These are phyloP conservation scores for Hippoglossus stenolepis DNA, from an alignment of 2,113 vertebrate genomes.

Conservation along the genomic window DNA sequence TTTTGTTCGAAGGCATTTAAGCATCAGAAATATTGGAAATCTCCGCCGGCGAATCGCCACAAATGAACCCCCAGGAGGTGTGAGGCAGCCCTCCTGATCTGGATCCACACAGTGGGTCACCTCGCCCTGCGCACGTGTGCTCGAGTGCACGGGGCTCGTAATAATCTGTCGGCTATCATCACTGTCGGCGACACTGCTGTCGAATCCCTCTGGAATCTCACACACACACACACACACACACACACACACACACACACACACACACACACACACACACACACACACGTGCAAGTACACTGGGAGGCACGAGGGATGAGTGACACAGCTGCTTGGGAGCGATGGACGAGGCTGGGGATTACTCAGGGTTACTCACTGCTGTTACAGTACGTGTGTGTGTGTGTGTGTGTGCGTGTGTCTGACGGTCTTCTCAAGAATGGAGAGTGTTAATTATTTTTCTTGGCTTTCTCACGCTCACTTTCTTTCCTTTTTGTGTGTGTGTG, in stretches of 20 bases:
- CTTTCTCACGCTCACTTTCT: too few species aligned
- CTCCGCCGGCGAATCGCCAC: not conserved
- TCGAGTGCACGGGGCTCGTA: not conserved
- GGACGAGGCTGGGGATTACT: slow-evolving; percentile 37
- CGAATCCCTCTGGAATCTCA: slow-evolving; percentile 32
- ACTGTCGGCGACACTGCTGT: slow-evolving; percentile 28
- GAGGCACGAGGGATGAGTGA: slow-evolving; percentile 20
- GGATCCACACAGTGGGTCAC: not conserved
- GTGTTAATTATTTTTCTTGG: not conserved
- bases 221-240: slow-evolving; percentile 7
- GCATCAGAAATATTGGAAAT: slow-evolving; percentile 16
- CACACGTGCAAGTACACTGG: not conserved
- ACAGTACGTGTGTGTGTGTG: not conserved
- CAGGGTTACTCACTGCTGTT: slow-evolving; percentile 33
- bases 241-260: slow-evolving; percentile 4
- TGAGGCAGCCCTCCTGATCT: not conserved
- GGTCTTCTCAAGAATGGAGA: too few species aligned
- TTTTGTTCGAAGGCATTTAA: slow-evolving; percentile 20
- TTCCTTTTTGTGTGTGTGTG: not conserved
- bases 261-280: slow-evolving; percentile 16
- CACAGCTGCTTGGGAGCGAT: slow-evolving; percentile 38
- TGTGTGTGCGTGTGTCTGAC: not conserved
- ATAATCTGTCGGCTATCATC: slow-evolving; percentile 56
- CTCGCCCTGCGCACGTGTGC: slow-evolving; percentile 1
- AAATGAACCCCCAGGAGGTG: slow-evolving; percentile 12